Conservation (phyloP, 2,797 vertebrate genomes). For the Numenius phaeopus region DNA sequence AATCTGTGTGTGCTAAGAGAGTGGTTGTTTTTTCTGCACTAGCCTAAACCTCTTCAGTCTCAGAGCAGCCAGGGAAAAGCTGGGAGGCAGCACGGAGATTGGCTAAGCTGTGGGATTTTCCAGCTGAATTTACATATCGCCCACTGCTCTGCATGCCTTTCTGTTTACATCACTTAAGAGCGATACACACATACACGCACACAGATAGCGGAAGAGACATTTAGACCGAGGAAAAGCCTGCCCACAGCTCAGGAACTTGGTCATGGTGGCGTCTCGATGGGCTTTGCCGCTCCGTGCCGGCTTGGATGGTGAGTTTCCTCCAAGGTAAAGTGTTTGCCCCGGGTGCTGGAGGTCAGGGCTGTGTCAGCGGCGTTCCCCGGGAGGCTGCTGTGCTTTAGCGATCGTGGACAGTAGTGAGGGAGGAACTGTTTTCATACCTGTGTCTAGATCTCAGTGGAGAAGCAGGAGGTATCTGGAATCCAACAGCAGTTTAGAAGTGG, state of each 20-base stretch:
- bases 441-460: neutral
- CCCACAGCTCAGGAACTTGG: neutral
- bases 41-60: neutral
- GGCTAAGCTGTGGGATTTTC: conserved; percentile 71
- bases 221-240: neutral
- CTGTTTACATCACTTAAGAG: conserved; percentile 80
- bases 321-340: neutral
- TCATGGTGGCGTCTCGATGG: neutral
- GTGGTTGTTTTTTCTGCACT: neutral
- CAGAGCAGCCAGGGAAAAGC: neutral
- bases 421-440: neutral
- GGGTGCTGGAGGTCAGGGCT: neutral
- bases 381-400: neutral
- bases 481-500: rapidly evolving
- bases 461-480: neutral
- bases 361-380: rapidly evolving
- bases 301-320: neutral
- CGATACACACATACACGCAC: neutral
- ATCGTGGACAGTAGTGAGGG: neutral
- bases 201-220: neutral
- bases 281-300: rapidly evolving
- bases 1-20: neutral
- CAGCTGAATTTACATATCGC: conserved; percentile 68
- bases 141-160: conserved; percentile 82
- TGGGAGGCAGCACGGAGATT: conserved; percentile 24